These are phyloP conservation scores for Ischnus inquisitorius DNA, from an alignment of 2,888 invertebrate species.

Conservation along the genomic window DNA sequence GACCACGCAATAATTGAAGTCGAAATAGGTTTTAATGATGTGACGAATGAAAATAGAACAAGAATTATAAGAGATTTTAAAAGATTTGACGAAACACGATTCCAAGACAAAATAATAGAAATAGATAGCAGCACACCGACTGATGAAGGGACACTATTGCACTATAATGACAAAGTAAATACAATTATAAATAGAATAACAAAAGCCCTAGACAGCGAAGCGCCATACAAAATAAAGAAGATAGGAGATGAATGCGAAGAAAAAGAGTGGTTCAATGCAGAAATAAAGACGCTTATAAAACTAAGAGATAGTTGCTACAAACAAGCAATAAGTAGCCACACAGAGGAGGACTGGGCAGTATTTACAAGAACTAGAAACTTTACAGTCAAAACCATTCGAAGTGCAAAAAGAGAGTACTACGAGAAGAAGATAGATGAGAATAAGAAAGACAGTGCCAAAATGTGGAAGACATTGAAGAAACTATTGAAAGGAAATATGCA, in stretches of 20 bases:
- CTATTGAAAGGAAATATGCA: slow-evolving; percentile 26
- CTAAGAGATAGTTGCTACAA: slow-evolving; percentile 17
- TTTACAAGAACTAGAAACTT: slow-evolving; percentile 20
- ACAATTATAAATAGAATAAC: not conserved
- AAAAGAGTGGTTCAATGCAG: slow-evolving; percentile 34
- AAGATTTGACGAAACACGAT: slow-evolving; percentile 8
- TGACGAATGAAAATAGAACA: not conserved
- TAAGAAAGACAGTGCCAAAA: slow-evolving; percentile 12
- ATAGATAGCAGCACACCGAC: slow-evolving; percentile 2
- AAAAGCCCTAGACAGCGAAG: slow-evolving; percentile 9
- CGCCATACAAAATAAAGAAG: slow-evolving; percentile 4
- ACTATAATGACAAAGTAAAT: slow-evolving; percentile 15
- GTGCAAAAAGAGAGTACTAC: slow-evolving; percentile 13
- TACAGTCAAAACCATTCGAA: slow-evolving; percentile 6
- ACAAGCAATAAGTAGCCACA: not conserved
- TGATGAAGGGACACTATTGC: no score
- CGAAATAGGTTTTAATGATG: not conserved
- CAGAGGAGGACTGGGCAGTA: not conserved
- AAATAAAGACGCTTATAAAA: slow-evolving; percentile 13
- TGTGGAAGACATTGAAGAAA: slow-evolving; percentile 42
- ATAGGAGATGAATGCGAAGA: not conserved
- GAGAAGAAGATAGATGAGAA: slow-evolving; percentile 39
- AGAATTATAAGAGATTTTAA: slow-evolving; percentile 7
- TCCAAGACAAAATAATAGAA: not conserved
- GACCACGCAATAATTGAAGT: slow-evolving; percentile 16